Base-by-base conservation (phyloP, 2,797 vertebrate genomes). In the Alectoris magna region DNA sequence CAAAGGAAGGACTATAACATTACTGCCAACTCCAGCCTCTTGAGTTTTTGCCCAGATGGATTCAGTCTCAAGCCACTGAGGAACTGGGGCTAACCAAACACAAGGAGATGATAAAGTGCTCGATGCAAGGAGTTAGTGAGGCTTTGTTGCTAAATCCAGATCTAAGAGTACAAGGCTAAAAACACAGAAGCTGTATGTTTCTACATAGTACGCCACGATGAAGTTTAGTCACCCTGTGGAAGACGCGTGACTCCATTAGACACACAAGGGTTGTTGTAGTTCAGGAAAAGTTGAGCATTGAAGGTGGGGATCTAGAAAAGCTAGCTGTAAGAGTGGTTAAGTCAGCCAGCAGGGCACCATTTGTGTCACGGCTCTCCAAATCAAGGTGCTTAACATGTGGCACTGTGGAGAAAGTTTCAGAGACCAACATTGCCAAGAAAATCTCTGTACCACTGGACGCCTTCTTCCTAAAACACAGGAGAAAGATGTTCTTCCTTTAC, bases 401-500 rank as follows among this genome's bases (percentile, higher is more conserved):
- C 8, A 69, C 58, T 38, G 24, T 23, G 19, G 6, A 84, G 15
- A 14, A 4, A 19, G 3, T 53, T 14, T 55, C 15, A 64, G 23
- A 58, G 7, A 66, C 6, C 6, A 59, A 24, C 10, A 49, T 11
- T 75, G 14, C 5, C 46, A 81, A 55, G 31, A 84, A 84, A 84
- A 81, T 11, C 9, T 55, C 48, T 0, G 1, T n/a, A 64, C 8
- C 22, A n/a, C 8, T 46, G 21, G 41, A 5, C 9, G 78, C 0
- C 0, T 67, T 88, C 58, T 59, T 63, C 21, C 26, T 59, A 67
- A 69, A 84, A 34, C 16, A 38, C 2, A 24, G 29, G 19, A 69
- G 17, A 77, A 74, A 63, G 6, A 67, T 93, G 6, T 16, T 84
- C 26, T 78, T 88, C 22, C 5, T 64, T 82, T 76, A 71, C 60